Conservation (phyloP, 2,113 vertebrate genomes). For the Dendropsophus ebraccatus region DNA sequence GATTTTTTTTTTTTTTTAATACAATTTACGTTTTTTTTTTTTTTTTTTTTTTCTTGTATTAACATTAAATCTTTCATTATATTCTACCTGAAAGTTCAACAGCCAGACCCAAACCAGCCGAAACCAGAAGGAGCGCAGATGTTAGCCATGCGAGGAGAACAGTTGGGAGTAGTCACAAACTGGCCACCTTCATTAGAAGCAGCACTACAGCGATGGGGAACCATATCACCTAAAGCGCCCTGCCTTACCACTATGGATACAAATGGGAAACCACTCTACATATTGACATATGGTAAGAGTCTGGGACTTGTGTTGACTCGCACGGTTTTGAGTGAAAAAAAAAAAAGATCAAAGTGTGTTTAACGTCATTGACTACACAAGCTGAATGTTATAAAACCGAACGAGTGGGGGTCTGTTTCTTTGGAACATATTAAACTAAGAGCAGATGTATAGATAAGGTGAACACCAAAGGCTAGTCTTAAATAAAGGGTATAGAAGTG, state of each 20-base stretch:
- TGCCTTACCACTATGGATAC: conserved; percentile 95
- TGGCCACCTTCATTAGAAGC: conserved; percentile 95
- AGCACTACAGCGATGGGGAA: conserved; percentile 94
- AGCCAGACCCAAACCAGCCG: conserved; percentile 95
- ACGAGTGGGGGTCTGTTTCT: not conserved
- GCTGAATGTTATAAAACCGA: not conserved
- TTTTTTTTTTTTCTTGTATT: not conserved
- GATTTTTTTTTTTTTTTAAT: no score
- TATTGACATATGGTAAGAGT: conserved; percentile 89
- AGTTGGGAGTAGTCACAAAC: conserved; percentile 90
- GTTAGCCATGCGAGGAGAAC: conserved; percentile 86
- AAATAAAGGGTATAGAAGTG: not conserved
- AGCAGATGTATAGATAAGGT: not conserved
- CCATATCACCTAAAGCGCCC: conserved; percentile 94
- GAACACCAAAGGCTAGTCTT: not conserved
- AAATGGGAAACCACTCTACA: conserved; percentile 90
- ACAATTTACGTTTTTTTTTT: no score
- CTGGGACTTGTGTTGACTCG: not conserved
- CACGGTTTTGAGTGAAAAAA: not conserved
- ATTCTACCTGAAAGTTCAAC: conserved; percentile 82
- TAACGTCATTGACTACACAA: not conserved
- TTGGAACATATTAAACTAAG: not conserved
- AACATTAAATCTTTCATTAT: not conserved
- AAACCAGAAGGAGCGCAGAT: conserved; percentile 93
- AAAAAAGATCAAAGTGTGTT: not conserved